Conservation (phyloP, 2,888 invertebrate genomes). For the Drosophila histrio region DNA sequence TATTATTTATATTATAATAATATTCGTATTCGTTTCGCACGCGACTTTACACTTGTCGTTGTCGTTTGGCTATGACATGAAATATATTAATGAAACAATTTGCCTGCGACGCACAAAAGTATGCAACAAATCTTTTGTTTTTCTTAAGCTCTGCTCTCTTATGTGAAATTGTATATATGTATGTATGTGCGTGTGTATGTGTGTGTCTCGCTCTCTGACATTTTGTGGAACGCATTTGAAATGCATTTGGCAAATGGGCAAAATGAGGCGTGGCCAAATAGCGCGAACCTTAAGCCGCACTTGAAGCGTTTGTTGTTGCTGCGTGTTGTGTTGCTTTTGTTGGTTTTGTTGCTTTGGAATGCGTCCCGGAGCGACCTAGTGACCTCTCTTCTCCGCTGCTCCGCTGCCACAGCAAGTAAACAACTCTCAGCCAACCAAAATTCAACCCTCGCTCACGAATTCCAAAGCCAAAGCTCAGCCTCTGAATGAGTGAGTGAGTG, state of each 20-base stretch:
- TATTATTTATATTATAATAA: neutral
- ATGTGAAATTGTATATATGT: neutral
- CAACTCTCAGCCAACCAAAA: slow-evolving; percentile 17
- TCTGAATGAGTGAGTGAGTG: slow-evolving; percentile 11
- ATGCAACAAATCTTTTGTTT: slow-evolving; percentile 62
- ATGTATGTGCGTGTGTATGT: slow-evolving; percentile 9
- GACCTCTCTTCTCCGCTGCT: slow-evolving; percentile 76
- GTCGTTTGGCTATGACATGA: slow-evolving; percentile 38
- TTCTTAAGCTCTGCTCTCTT: slow-evolving; percentile 8
- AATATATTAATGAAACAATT: slow-evolving; percentile 65
- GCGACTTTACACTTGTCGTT: slow-evolving; percentile 24
- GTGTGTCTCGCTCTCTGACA: slow-evolving; percentile 26
- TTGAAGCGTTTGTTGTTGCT: slow-evolving; percentile 17
- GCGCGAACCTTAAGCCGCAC: slow-evolving; percentile 43
- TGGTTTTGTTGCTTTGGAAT: slow-evolving; percentile 55
- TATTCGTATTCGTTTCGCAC: slow-evolving; percentile 8
- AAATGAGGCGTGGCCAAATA: slow-evolving; percentile 64
- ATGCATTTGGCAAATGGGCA: slow-evolving; percentile 59
- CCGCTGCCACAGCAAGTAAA: slow-evolving; percentile 42
- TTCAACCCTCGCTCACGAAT: slow-evolving; percentile 47
- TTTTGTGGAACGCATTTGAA: slow-evolving; percentile 73
- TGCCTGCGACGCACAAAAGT: slow-evolving; percentile 40
- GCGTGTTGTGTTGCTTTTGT: slow-evolving; percentile 24
- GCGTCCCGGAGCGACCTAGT: slow-evolving; percentile 84
- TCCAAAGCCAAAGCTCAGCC: slow-evolving; percentile 20